Evolutionary conservation across 2,888 invertebrate genomes (phyloP).

Genomic region (Heliconius aoede): DNA sequence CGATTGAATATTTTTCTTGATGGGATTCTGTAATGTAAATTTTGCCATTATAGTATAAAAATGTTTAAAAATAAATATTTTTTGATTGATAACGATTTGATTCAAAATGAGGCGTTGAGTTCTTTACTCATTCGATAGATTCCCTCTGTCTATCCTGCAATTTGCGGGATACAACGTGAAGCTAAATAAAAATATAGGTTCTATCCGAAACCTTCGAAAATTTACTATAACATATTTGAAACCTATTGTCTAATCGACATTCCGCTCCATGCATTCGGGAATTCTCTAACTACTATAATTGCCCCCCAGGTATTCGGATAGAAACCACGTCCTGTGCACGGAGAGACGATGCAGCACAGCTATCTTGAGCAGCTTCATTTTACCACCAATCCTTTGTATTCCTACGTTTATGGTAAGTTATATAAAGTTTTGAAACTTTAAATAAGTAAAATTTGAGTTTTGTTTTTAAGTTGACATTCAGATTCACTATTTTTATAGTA

Average conservation of each 20-base stretch:
- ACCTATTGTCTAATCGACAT: neutral
- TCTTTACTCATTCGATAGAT: too few relatives aligned
- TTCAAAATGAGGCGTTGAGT: too few relatives aligned
- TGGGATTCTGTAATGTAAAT: too few relatives aligned
- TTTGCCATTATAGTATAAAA: too few relatives aligned
- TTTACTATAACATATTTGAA: neutral
- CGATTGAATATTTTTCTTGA: too few relatives aligned
- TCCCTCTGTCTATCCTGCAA: too few relatives aligned
- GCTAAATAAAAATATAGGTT: neutral
- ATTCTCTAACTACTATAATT: slow-evolving; percentile 32
- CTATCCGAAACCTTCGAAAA: neutral
- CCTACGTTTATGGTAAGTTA: slow-evolving; percentile 89
- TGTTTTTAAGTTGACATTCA: too few relatives aligned
- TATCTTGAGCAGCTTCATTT: slow-evolving; percentile 89
- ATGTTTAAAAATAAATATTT: too few relatives aligned
- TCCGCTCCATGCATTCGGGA: neutral
- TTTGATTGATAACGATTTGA: too few relatives aligned
- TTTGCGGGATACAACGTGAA: too few relatives aligned
- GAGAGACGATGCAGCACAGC: slow-evolving; percentile 90
- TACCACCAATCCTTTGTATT: slow-evolving; percentile 91
- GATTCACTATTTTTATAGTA: too few relatives aligned
- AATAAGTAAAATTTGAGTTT: neutral
- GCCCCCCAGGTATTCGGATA: slow-evolving; percentile 88
- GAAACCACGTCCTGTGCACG: slow-evolving; percentile 89
- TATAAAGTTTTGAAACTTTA: neutral